phyloP scores from a whole-genome alignment of 2,797 vertebrate genomes.

The Cichlasoma orientale region DNA sequence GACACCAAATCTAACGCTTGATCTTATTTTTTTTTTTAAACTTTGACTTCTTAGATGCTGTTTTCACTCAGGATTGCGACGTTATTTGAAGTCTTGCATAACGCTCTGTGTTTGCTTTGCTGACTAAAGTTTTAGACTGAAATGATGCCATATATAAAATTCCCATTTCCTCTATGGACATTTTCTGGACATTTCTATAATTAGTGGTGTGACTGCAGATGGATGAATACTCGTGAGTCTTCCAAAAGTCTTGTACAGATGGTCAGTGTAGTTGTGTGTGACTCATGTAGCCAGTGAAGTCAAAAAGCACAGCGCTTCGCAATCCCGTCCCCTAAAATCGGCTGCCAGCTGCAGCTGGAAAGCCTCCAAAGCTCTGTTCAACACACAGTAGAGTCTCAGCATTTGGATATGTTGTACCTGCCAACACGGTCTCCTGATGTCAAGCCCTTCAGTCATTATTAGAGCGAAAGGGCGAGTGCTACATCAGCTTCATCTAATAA shows the following conservation, averaged over 20 bases:
- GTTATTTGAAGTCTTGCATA: neutral
- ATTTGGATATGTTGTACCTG: slow-evolving; percentile 40
- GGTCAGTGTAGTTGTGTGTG: slow-evolving; percentile 46
- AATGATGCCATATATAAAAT: neutral
- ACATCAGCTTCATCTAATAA: slow-evolving; percentile 6
- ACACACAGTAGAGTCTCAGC: slow-evolving; percentile 24
- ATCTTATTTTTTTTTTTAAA: neutral
- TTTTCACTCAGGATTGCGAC: neutral
- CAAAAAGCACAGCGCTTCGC: slow-evolving; percentile 33
- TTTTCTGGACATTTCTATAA: slow-evolving; percentile 28
- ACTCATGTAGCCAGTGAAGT: slow-evolving; percentile 48
- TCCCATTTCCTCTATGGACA: neutral
- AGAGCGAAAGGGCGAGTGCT: neutral
- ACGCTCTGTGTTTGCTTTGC: neutral
- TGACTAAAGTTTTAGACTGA: neutral
- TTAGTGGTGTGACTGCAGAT: neutral
- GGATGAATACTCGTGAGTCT: neutral
- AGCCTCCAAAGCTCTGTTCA: slow-evolving; percentile 35
- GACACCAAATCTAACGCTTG: neutral
- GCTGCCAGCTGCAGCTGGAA: slow-evolving; percentile 46
- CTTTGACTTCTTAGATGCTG: neutral
- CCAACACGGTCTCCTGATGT: slow-evolving; percentile 43
- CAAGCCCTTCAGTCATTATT: slow-evolving; percentile 26
- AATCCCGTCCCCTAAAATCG: slow-evolving; percentile 8
- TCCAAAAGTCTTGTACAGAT: slow-evolving; percentile 38